Conservation (phyloP, 1,140 invertebrate genomes). For the Agrypnia vestita region DNA sequence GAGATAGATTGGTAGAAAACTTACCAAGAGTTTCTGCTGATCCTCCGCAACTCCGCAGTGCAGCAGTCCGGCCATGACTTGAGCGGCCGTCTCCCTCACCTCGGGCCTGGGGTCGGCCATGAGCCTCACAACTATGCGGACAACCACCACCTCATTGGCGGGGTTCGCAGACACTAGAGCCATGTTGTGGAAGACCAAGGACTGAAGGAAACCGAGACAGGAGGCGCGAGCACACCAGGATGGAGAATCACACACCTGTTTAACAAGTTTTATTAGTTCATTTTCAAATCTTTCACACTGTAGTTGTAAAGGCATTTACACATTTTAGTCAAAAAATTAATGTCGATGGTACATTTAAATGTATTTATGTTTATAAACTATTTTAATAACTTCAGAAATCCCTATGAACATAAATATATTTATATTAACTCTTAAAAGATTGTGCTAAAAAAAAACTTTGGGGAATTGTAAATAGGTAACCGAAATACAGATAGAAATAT, state of each 20-base stretch:
- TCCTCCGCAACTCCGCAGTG: conserved; percentile 86
- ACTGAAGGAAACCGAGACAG: conserved; percentile 84
- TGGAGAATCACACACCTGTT: conserved; percentile 63
- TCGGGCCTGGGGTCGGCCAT: conserved; percentile 83
- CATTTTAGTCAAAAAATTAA: too few species aligned
- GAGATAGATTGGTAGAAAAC: background rate
- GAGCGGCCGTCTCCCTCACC: conserved; percentile 86
- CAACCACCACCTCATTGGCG: conserved; percentile 75
- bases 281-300: too few species aligned
- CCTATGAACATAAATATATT: too few species aligned
- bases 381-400: too few species aligned
- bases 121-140: conserved; percentile 76
- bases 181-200: conserved; percentile 89
- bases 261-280: too few species aligned
- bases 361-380: too few species aligned
- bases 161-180: conserved; percentile 78
- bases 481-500: too few species aligned
- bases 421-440: too few species aligned
- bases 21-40: conserved; percentile 74
- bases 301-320: too few species aligned
- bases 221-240: conserved; percentile 87
- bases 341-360: too few species aligned
- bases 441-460: too few species aligned
- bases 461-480: too few species aligned
- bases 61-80: conserved; percentile 88